A percentile compares a stretch with the other conserved stretches of the same genome.
Conservation (phyloP, 2,797 vertebrate species). For the Coreius guichenoti region DNA sequence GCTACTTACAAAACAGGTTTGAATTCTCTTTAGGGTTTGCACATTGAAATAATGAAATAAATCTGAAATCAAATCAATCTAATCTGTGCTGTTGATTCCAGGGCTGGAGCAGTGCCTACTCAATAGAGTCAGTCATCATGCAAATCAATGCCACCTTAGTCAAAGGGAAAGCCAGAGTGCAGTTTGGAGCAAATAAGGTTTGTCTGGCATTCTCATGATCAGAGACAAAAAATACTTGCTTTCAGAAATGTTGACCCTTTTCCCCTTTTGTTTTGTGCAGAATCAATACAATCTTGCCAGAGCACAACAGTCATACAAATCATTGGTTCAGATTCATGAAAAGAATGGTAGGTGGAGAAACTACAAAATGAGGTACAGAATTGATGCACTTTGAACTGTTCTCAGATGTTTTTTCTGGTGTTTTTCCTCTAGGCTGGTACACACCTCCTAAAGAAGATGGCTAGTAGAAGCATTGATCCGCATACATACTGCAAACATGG, state of each 20-base stretch:
- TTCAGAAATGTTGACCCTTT: not conserved
- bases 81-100: slow-evolving; percentile 65
- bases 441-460: slow-evolving; percentile 98
- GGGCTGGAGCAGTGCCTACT: slow-evolving; percentile 99
- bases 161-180: slow-evolving; percentile 98
- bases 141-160: slow-evolving; percentile 99
- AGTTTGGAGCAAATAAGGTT: slow-evolving; percentile 99
- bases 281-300: slow-evolving; percentile 98
- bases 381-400: not conserved
- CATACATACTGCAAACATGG: slow-evolving; percentile 73
- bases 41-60: not conserved
- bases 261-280: slow-evolving; percentile 71
- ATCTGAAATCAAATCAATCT: not conserved
- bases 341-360: slow-evolving; percentile 88
- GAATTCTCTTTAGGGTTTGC: not conserved
- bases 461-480: slow-evolving; percentile 73
- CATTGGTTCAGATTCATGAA: slow-evolving; percentile 97
- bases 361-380: not conserved
- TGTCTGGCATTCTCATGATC: not conserved
- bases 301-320: slow-evolving; percentile 99
- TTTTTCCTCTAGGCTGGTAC: slow-evolving; percentile 87
- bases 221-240: not conserved
- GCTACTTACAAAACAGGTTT: slow-evolving; percentile 98
- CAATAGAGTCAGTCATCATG: slow-evolving; percentile 99
- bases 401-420: not conserved